phyloP scores from a whole-genome alignment of 2,888 invertebrate species.

The Cremastinae sp. region DNA sequence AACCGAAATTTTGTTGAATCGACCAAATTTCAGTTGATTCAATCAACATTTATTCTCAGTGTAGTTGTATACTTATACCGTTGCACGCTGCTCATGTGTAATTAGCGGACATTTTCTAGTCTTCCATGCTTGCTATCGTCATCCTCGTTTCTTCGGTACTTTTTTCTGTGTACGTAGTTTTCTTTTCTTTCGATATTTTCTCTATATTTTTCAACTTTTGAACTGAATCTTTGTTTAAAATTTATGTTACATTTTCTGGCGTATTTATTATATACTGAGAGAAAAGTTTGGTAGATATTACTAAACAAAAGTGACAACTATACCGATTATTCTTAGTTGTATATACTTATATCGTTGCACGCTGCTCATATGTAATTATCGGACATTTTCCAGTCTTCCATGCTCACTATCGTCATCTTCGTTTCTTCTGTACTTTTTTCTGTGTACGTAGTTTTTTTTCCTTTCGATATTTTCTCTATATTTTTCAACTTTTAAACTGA shows the following conservation, averaged over 20 bases:
- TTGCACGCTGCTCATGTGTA: constrained; percentile 71
- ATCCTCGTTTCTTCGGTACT: no score
- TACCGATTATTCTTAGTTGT: no score
- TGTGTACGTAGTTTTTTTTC: constrained; percentile 28
- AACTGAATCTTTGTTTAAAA: no score
- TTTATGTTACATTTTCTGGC: no score
- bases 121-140: constrained; percentile 47
- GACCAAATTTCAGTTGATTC: no score
- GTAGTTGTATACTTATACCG: constrained; percentile 59
- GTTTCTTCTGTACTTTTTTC: no score
- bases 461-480: constrained; percentile 9
- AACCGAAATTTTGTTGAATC: no score
- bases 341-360: constrained; percentile 61
- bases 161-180: constrained; percentile 29
- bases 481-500: constrained; percentile 7
- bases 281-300: no score
- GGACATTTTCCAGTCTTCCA: constrained; percentile 67
- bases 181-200: constrained; percentile 21
- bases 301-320: no score
- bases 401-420: no score
- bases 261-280: no score
- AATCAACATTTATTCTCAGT: no score
- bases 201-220: constrained; percentile 2
- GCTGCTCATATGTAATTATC: constrained; percentile 74
- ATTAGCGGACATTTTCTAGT: constrained; percentile 72